phyloP scores from a whole-genome alignment of 2,888 invertebrate genomes.

The Ennomos quercinarius region DNA sequence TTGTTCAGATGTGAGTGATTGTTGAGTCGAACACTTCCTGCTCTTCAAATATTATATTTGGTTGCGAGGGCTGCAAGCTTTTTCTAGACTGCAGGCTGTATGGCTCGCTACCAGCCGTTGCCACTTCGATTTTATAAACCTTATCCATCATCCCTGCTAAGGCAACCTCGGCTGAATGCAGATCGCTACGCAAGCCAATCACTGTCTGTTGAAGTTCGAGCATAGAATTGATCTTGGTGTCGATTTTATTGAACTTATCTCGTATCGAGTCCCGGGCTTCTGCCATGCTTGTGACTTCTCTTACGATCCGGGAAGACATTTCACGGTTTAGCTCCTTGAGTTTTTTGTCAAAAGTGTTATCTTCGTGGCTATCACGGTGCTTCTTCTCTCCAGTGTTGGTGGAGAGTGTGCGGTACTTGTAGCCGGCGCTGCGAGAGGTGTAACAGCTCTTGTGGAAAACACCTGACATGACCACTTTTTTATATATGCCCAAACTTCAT shows the following conservation, averaged over 20 bases:
- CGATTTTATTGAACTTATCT: slow-evolving; percentile 60
- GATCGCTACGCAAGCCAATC: slow-evolving; percentile 50
- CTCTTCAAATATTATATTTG: slow-evolving; percentile 43
- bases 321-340: slow-evolving; percentile 61
- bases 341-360: slow-evolving; percentile 58
- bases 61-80: slow-evolving; percentile 42
- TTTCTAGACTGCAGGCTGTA: slow-evolving; percentile 48
- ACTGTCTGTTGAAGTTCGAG: slow-evolving; percentile 63
- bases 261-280: slow-evolving; percentile 56
- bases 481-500: too few relatives aligned
- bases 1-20: slow-evolving; percentile 31
- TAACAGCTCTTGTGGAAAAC: slow-evolving; percentile 70
- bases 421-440: slow-evolving; percentile 67
- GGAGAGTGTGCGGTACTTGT: slow-evolving; percentile 72
- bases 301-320: slow-evolving; percentile 59
- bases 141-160: slow-evolving; percentile 53
- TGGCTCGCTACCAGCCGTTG: slow-evolving; percentile 37
- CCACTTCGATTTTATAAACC: slow-evolving; percentile 57
- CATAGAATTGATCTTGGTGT: slow-evolving; percentile 64
- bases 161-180: slow-evolving; percentile 49
- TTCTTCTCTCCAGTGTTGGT: slow-evolving; percentile 69
- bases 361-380: slow-evolving; percentile 50
- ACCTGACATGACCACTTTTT: slow-evolving; percentile 55
- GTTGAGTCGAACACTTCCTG: slow-evolving; percentile 38
- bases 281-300: slow-evolving; percentile 54